Conservation (phyloP, 1,140 invertebrate species). For the Heterodera carotae region DNA sequence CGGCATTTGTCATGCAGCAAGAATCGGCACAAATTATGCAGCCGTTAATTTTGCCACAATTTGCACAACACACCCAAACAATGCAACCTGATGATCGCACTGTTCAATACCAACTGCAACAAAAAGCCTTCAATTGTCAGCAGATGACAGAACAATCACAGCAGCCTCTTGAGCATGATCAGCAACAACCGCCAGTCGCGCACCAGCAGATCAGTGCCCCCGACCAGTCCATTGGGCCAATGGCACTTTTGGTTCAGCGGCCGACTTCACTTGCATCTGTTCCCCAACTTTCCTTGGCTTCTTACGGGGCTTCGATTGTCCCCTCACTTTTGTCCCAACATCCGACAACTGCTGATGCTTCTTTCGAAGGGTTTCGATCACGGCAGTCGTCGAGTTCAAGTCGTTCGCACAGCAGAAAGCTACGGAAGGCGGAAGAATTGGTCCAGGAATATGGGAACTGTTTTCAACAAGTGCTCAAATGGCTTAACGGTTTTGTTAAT, state of each 20-base stretch:
- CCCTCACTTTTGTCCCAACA: conserved; percentile 3
- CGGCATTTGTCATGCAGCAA: background rate
- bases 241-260: conserved; percentile 17
- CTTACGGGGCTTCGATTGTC: conserved; percentile 24
- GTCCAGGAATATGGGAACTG: conserved; percentile 55
- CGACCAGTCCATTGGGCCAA: conserved; percentile 6
- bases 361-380: conserved; percentile 46
- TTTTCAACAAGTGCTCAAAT: conserved; percentile 47
- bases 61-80: background rate
- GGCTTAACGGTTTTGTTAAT: conserved; percentile 23
- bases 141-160: background rate
- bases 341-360: conserved; percentile 2
- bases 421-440: conserved; percentile 54
- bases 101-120: background rate
- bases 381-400: conserved; percentile 57
- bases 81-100: background rate
- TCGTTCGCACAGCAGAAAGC: conserved; percentile 36
- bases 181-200: background rate
- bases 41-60: background rate
- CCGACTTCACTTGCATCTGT: background rate
- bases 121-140: background rate
- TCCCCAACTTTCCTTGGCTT: background rate
- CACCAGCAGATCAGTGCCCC: background rate
- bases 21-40: background rate
- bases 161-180: too few species aligned